Evolutionary conservation across 2,888 invertebrate species (phyloP), one percentile per base, ranked within the genome.

Genomic region (Drosophila maculinotata): DNA sequence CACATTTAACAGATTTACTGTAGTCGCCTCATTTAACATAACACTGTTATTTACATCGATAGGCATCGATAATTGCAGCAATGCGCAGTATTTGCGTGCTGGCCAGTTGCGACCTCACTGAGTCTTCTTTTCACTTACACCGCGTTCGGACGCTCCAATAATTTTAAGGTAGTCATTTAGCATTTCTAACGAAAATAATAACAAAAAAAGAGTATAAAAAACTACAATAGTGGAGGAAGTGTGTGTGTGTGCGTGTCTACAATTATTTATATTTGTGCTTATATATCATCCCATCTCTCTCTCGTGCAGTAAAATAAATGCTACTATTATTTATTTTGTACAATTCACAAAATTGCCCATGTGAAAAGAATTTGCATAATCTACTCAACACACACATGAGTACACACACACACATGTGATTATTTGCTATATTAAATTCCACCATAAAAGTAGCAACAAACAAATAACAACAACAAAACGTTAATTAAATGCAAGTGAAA

Each of bases 71-170:
- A 17, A 1, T 0, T 8, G 10, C n/a, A 2, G 3, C 4, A 15
- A 14, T 23, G 23, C 15, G 20, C 35, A 48, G 5, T 7, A 33
- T 28, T 52, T 52, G 10, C 8, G 14, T 2, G 9, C 20, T 20
- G 5, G 23, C 14, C 10, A 15, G 20, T 58, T 38, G 54, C 68
- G 66, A 41, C 45, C 69, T 73, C 67, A 67, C 47, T 71, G 65
- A 71, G 70, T 76, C 47, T 52, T 76, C 54, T 69, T 69, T 69
- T 75, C 59, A 70, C 56, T 49, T 53, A 49, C 71, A 25, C 59
- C 65, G 78, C 54, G 85, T 59, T 49, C 74, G 85, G 84, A 52
- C 73, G 84, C 85, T 58, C 48, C 58, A 66, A 45, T 81, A 79
- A 60, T 69, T 66, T 75, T 85, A 82, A 75, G 75, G 66, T 82